These are phyloP conservation scores for Drosophila lacicola DNA, from an alignment of 2,888 invertebrate species.

Conservation along the genomic window DNA sequence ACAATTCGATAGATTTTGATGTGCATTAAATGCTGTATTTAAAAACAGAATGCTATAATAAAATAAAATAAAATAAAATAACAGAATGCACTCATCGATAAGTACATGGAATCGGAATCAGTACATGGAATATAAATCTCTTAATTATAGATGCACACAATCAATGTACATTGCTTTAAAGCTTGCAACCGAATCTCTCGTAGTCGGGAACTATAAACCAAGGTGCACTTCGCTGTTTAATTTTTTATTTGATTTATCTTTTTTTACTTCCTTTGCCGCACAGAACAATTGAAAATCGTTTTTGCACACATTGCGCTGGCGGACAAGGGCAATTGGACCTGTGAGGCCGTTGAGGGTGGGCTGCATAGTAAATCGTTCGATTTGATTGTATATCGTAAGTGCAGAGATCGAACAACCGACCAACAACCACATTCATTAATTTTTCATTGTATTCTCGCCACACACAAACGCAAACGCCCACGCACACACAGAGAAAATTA, in stretches of 20 bases:
- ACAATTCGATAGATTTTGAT: too few relatives aligned
- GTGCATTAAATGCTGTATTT: neutral
- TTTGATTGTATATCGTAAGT: constrained; percentile 85
- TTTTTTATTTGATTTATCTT: constrained; percentile 16
- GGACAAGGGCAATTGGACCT: constrained; percentile 86
- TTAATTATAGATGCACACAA: neutral
- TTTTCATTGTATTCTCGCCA: constrained; percentile 59
- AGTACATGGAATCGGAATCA: too few relatives aligned
- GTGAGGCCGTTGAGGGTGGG: constrained; percentile 78
- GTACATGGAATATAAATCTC: too few relatives aligned
- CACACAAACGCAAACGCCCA: constrained; percentile 5
- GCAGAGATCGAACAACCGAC: constrained; percentile 20
- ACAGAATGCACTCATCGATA: too few relatives aligned
- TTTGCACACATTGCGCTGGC: constrained; percentile 85
- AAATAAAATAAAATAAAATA: neutral
- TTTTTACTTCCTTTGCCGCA: constrained; percentile 20
- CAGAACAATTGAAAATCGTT: constrained; percentile 85
- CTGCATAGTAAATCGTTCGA: constrained; percentile 82
- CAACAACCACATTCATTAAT: constrained; percentile 63
- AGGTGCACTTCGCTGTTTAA: neutral
- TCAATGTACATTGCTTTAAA: neutral
- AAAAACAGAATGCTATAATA: too few relatives aligned
- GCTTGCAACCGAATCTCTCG: neutral
- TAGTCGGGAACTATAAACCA: neutral
- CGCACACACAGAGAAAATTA: constrained; percentile 85